Base-by-base conservation (phyloP, 2,888 invertebrate species). In the Andrena hattorfiana region DNA sequence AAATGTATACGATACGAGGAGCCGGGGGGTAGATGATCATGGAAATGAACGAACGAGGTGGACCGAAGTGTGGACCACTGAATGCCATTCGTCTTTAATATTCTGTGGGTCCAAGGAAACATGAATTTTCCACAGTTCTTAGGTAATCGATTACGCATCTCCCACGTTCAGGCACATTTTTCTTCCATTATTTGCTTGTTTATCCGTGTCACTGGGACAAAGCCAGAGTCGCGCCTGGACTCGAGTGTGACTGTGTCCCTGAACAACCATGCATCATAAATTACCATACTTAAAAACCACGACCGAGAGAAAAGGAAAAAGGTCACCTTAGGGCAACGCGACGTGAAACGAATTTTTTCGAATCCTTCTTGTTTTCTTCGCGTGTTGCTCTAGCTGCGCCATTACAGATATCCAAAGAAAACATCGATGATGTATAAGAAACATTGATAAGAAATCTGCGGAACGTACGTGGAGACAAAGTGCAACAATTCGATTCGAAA, bases 211-310 rank as follows among this genome's bases (percentile, higher is more conserved):
- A 60, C 60, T 48, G 71, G 35, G 70, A 77, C 77, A 62, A 51
- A 72, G 62, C 64, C 60, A 66, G 78, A 88, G 85, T 80, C 83
- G 76, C 54, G 71, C 48, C 54, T 48, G 32, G 69, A 73, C 70
- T 64, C 59, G 72, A 77, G 79, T 85, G 85, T 85, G 88, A 85
- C 87, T 67, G 28, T 48, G 64, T 32, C 59, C 49, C 54, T 79
- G 82, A 83, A 70, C 73, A 64, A 77, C 30, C 64, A 72, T 73
- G 75, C 67, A 56, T 84, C 87, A 88, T 87, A 87, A 88, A 88
- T 88, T 88, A 88, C 83, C 89, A 87, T 88, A 87, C 66, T 80
- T 85, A 76, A 84, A 79, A 75, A 26, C 70, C 20, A 28, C 16
- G 72, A 16, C 59, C 68, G 48, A 70, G 42, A 35, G 16, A 49